phyloP scores from a whole-genome alignment of 2,113 vertebrate species.

The Corythoichthys haematopterus region DNA sequence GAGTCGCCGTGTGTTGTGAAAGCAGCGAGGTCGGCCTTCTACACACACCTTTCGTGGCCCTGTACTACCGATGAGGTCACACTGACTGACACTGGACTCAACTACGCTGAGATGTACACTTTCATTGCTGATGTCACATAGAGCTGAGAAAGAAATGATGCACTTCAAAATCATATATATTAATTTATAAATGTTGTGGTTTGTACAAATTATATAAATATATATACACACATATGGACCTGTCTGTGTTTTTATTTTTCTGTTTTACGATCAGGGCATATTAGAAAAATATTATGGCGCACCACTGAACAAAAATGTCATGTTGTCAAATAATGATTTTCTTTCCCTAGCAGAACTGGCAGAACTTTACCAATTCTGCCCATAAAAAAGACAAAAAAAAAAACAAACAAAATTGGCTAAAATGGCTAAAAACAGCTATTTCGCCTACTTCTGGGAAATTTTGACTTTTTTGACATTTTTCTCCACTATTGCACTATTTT shows the following conservation, averaged over 20 bases:
- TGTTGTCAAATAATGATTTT: too few species aligned
- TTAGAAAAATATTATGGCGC: too few species aligned
- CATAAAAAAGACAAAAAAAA: too few species aligned
- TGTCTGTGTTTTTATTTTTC: neutral
- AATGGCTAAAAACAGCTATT: too few species aligned
- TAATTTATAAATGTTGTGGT: conserved; percentile 68
- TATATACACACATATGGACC: neutral
- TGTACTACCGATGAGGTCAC: conserved; percentile 61
- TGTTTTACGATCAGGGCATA: neutral
- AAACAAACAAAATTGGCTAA: too few species aligned
- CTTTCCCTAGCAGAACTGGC: too few species aligned
- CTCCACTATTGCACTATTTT: too few species aligned
- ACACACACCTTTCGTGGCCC: conserved; percentile 70
- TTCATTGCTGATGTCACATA: neutral
- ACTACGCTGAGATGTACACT: neutral
- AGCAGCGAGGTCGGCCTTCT: conserved; percentile 52
- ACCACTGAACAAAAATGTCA: too few species aligned
- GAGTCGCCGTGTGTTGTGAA: conserved; percentile 53
- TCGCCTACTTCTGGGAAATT: too few species aligned
- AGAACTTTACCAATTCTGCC: too few species aligned
- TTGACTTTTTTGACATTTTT: too few species aligned
- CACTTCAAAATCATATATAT: conserved; percentile 68
- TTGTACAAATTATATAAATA: conserved; percentile 58
- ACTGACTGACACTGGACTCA: neutral
- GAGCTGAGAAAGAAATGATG: conserved; percentile 41